Evolutionary conservation across 2,797 vertebrate species (phyloP).

Genomic region (Poecilia gillii): DNA sequence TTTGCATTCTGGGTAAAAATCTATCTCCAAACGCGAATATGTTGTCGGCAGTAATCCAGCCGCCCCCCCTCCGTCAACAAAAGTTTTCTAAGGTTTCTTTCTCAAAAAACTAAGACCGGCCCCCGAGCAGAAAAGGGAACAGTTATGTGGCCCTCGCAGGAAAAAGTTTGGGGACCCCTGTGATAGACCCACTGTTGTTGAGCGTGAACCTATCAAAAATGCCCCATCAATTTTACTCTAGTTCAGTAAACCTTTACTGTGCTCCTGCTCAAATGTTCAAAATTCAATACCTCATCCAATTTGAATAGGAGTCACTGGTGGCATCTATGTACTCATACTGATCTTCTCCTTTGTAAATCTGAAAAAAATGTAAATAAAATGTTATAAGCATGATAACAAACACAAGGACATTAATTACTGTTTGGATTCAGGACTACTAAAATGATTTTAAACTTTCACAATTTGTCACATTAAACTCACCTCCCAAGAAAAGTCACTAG

Average conservation of each 20-base stretch:
- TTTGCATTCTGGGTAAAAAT: too few species aligned
- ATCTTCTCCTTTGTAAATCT: conserved; percentile 82
- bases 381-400: conserved; percentile 4
- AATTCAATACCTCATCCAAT: conserved; percentile 86
- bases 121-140: too few species aligned
- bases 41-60: too few species aligned
- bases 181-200: neutral
- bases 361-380: neutral
- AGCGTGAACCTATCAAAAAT: neutral
- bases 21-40: too few species aligned
- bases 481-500: conserved; percentile 85
- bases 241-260: neutral
- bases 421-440: neutral
- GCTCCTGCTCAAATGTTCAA: neutral
- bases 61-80: too few species aligned
- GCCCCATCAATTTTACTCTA: neutral
- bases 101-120: too few species aligned
- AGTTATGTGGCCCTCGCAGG: too few species aligned
- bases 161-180: too few species aligned
- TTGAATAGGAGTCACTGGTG: conserved; percentile 78
- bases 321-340: conserved; percentile 84
- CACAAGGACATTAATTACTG: neutral
- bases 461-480: conserved; percentile 59
- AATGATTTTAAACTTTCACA: neutral
- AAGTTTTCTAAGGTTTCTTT: too few species aligned